These are phyloP conservation scores for Morone chrysops DNA, from an alignment of 2,113 vertebrate species.

Conservation along the genomic window DNA sequence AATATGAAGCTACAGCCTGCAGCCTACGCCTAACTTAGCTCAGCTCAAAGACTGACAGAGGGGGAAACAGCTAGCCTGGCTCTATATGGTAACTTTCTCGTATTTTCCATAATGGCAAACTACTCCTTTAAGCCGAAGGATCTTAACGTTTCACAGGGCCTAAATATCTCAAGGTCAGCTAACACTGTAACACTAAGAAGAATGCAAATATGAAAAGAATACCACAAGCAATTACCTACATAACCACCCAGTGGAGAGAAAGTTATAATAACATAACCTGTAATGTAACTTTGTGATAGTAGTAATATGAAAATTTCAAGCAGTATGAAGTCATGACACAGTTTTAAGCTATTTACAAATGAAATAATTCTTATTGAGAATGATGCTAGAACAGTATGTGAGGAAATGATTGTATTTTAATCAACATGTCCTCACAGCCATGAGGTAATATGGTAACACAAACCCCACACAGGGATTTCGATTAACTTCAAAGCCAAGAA, in stretches of 20 bases:
- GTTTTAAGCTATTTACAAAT: not conserved
- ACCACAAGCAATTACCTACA: not conserved
- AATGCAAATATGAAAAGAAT: not conserved
- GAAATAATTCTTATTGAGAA: not conserved
- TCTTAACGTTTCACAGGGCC: not conserved
- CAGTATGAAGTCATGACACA: not conserved
- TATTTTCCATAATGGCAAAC: not conserved
- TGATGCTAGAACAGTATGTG: not conserved
- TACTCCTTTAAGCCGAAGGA: not conserved
- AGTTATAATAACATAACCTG: slow-evolving; percentile 22
- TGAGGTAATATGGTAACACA: slow-evolving; percentile 4
- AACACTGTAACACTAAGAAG: too few species aligned
- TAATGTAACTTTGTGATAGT: not conserved
- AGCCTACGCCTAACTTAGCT: not conserved
- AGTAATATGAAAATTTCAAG: not conserved
- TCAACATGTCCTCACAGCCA: not conserved
- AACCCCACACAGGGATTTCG: not conserved
- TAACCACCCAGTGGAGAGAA: not conserved
- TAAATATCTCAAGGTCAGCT: not conserved
- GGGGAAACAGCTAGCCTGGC: not conserved
- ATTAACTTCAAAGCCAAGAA: slow-evolving; percentile 37
- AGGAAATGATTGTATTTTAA: not conserved
- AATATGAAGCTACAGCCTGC: not conserved
- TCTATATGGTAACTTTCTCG: not conserved
- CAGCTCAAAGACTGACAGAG: not conserved